A percentile compares a stretch with the other conserved stretches of the same genome.
phyloP scores from a whole-genome alignment of 2,888 invertebrate genomes.

The Pachydiplax longipennis region DNA sequence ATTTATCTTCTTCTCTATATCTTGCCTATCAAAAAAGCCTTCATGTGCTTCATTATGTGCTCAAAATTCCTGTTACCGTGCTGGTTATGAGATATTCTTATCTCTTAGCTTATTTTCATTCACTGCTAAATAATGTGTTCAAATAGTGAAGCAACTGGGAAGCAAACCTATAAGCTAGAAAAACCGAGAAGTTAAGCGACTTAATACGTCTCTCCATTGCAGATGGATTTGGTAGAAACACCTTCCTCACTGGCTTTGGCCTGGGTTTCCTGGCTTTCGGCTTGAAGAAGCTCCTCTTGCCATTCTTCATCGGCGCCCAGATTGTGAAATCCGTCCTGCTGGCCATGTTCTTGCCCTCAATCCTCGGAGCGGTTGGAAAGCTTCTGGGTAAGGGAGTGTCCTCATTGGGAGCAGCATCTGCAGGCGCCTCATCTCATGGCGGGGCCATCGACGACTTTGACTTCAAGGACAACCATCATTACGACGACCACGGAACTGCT shows the following conservation, averaged over 20 bases:
- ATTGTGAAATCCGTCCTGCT: constrained; percentile 82
- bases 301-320: constrained; percentile 82
- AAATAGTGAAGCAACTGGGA: no score
- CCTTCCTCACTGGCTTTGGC: constrained; percentile 71
- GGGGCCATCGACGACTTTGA: constrained; percentile 70
- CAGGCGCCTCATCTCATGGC: constrained; percentile 60
- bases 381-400: constrained; percentile 80
- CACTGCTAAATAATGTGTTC: no score
- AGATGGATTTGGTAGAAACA: constrained; percentile 62
- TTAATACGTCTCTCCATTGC: not conserved
- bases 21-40: no score
- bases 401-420: constrained; percentile 63
- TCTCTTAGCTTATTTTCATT: no score
- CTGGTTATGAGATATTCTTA: no score
- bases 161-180: no score
- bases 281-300: constrained; percentile 82
- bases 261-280: constrained; percentile 78
- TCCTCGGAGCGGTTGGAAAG: constrained; percentile 83
- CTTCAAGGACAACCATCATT: constrained; percentile 66
- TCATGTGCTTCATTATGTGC: no score
- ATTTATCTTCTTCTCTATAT: no score
- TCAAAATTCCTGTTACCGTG: no score
- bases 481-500: not conserved
- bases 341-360: constrained; percentile 84
- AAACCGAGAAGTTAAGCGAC: not conserved